Evolutionary conservation across 2,797 vertebrate genomes (phyloP).

Genomic region (Botia kubotai): DNA sequence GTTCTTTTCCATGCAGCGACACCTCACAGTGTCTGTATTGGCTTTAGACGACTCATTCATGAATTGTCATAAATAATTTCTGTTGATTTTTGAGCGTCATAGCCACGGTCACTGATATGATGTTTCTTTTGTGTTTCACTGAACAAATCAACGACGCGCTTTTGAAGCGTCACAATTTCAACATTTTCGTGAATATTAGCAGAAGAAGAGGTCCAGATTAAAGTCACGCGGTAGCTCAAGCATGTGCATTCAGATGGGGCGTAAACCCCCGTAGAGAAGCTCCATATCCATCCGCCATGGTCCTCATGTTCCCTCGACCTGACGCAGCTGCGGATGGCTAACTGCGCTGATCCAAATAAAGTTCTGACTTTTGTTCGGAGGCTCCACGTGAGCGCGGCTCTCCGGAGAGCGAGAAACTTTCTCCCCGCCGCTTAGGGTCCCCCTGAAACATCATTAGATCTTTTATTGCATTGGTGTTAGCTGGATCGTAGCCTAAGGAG

Average conservation of each 20-base stretch:
- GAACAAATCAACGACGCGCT: background rate
- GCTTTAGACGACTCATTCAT: no score
- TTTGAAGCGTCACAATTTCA: background rate
- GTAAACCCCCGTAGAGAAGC: conserved; percentile 1
- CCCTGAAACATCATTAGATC: conserved; percentile 39
- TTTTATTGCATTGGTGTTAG: conserved; percentile 35
- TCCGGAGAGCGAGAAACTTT: background rate
- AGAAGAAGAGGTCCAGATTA: conserved; percentile 27
- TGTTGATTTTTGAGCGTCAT: no score
- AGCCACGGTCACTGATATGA: background rate
- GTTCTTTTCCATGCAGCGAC: no score
- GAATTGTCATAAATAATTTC: no score
- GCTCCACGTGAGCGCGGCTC: conserved; percentile 43
- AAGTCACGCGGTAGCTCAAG: conserved; percentile 23
- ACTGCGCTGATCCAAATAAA: conserved; percentile 50
- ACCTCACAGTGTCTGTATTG: no score
- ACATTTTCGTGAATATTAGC: background rate
- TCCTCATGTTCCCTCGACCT: conserved; percentile 17
- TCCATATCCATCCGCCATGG: background rate
- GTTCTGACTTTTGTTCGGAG: conserved; percentile 37
- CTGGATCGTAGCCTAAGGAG: conserved; percentile 15
- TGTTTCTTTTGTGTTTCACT: background rate
- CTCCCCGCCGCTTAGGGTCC: conserved; percentile 11
- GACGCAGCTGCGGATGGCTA: conserved; percentile 60
- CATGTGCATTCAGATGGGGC: conserved; percentile 11